These are phyloP conservation scores for Phylloscopus trochiloides DNA, from an alignment of 2,113 vertebrate genomes.

Conservation along the genomic window DNA sequence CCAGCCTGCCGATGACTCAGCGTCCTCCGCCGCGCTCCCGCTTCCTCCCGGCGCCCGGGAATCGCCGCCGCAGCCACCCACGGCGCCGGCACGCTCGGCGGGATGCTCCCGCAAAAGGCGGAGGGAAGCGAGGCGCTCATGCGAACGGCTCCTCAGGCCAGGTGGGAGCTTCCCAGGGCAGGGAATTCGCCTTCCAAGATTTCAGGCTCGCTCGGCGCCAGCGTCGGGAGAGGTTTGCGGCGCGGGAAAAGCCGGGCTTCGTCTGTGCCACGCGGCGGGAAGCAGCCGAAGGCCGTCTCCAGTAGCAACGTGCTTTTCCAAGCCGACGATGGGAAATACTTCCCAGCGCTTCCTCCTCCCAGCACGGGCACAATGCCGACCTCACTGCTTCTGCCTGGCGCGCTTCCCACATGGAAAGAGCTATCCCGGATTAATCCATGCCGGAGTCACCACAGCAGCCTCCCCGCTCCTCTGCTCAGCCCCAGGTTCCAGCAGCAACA, in stretches of 20 bases:
- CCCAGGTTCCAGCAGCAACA: neutral
- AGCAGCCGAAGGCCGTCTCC: neutral
- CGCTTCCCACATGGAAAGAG: neutral
- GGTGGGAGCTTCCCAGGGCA: neutral
- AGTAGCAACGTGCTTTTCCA: neutral
- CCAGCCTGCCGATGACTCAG: conserved; percentile 85
- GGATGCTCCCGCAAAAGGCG: neutral
- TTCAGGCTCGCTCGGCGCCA: accelerated
- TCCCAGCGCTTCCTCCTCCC: neutral
- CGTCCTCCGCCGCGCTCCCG: conserved; percentile 57
- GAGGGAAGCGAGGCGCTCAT: accelerated
- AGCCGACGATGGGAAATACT: neutral
- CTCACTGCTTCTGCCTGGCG: neutral
- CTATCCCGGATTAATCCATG: neutral
- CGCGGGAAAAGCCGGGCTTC: neutral
- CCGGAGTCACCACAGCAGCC: neutral
- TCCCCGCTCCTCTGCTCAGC: neutral
- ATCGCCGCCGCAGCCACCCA: neutral
- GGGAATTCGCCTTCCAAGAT: neutral
- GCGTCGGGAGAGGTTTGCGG: neutral
- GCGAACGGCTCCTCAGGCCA: accelerated
- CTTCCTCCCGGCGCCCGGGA: conserved; percentile 61
- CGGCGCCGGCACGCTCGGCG: neutral
- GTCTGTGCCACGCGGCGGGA: neutral
- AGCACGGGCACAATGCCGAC: neutral